Conservation (phyloP, 2,113 vertebrate species). For the Coptodon bakossiorum region DNA sequence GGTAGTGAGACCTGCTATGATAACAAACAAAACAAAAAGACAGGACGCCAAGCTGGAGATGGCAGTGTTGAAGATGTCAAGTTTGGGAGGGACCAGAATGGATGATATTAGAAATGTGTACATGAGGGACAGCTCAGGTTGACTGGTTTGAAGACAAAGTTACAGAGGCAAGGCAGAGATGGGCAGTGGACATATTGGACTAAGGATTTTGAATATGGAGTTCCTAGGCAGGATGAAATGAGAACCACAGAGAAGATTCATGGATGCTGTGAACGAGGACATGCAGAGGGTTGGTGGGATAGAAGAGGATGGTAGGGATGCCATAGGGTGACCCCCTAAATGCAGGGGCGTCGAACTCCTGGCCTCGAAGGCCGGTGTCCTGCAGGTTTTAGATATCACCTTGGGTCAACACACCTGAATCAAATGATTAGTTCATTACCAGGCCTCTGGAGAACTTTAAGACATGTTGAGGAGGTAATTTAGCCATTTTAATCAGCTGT, state of each 20-base stretch:
- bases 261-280: not conserved
- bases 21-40: not conserved
- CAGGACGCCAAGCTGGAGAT: not conserved
- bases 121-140: not conserved
- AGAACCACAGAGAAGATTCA: not conserved
- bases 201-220: not conserved
- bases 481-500: not conserved
- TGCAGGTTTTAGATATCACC: not conserved
- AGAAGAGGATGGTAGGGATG: not conserved
- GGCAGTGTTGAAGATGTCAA: not conserved
- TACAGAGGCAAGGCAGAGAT: not conserved
- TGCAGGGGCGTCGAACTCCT: not conserved
- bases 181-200: not conserved
- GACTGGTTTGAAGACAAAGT: not conserved
- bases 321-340: not conserved
- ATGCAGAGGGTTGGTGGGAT: not conserved
- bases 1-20: not conserved
- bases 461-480: not conserved
- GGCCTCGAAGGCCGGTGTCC: fast-evolving
- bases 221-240: not conserved
- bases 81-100: not conserved
- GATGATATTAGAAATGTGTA: not conserved
- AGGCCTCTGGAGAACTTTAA: not conserved
- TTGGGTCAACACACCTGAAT: not conserved
- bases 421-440: not conserved